Conservation (phyloP, 1,140 invertebrate species). For the Anoplolepis gracilipes region DNA sequence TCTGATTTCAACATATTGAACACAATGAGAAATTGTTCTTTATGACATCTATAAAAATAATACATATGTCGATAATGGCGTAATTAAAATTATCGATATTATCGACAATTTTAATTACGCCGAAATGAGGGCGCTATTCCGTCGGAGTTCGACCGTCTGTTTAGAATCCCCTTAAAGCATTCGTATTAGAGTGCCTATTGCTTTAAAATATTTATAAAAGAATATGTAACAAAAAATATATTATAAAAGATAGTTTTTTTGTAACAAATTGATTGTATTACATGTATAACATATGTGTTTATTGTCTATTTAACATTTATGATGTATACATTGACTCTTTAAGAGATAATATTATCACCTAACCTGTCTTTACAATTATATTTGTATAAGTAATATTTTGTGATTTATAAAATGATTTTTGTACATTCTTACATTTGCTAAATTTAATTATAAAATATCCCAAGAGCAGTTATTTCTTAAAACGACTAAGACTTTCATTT, state of each 20-base stretch:
- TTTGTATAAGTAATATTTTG: neutral
- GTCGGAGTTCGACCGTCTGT: no score
- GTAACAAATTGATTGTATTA: neutral
- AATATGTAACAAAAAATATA: no score
- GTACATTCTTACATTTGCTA: neutral
- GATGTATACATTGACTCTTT: constrained; percentile 27
- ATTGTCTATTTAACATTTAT: constrained; percentile 8
- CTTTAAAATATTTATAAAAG: no score
- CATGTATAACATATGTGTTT: constrained; percentile 33
- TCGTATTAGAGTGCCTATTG: no score
- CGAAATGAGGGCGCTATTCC: no score
- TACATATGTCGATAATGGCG: no score
- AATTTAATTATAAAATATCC: neutral
- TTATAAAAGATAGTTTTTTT: neutral
- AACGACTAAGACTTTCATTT: neutral
- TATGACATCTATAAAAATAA: no score
- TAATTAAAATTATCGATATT: no score
- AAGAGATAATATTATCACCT: neutral
- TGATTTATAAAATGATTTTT: neutral
- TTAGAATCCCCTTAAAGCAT: no score
- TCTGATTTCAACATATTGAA: no score
- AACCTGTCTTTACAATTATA: neutral
- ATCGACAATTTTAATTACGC: no score
- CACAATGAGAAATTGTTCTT: no score
- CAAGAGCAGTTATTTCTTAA: neutral